These are phyloP conservation scores for Cinclus mexicanus DNA, from an alignment of 2,113 vertebrate genomes.

Conservation along the genomic window DNA sequence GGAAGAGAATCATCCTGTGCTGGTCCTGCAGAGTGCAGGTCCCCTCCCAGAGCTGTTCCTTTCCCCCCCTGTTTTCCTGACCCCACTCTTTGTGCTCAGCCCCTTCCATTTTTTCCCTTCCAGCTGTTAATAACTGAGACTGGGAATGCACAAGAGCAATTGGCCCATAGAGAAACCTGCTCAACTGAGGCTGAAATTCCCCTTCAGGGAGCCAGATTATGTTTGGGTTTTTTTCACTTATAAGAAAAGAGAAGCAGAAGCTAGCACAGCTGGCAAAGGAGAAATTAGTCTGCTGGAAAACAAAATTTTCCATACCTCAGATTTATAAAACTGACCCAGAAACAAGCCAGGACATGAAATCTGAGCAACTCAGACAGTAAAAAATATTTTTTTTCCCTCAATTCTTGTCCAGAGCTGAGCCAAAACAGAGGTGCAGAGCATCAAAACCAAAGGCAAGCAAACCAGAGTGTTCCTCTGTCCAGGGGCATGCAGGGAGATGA, in stretches of 20 bases:
- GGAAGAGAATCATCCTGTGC: not conserved
- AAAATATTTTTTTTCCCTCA: not conserved
- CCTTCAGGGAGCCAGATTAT: not conserved
- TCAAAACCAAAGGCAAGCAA: not conserved
- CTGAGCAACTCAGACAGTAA: not conserved
- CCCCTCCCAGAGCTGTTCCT: not conserved
- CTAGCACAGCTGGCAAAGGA: not conserved
- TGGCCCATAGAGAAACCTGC: not conserved
- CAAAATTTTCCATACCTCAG: not conserved
- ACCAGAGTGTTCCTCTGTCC: not conserved
- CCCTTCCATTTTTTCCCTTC: not conserved
- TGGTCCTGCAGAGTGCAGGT: not conserved
- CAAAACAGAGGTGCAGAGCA: not conserved
- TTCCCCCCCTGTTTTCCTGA: not conserved
- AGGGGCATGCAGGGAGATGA: not conserved
- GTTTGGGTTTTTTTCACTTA: not conserved
- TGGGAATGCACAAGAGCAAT: not conserved
- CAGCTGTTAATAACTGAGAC: not conserved
- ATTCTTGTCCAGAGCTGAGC: not conserved
- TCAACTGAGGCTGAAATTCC: slow-evolving; percentile 9
- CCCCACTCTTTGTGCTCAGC: not conserved
- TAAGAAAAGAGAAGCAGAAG: slow-evolving; percentile 31
- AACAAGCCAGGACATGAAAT: not conserved
- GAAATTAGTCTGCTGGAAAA: slow-evolving; percentile 23
- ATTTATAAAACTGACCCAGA: not conserved